These are phyloP conservation scores for Glossophaga mutica DNA, from an alignment of 2,797 vertebrate genomes.

Conservation along the genomic window DNA sequence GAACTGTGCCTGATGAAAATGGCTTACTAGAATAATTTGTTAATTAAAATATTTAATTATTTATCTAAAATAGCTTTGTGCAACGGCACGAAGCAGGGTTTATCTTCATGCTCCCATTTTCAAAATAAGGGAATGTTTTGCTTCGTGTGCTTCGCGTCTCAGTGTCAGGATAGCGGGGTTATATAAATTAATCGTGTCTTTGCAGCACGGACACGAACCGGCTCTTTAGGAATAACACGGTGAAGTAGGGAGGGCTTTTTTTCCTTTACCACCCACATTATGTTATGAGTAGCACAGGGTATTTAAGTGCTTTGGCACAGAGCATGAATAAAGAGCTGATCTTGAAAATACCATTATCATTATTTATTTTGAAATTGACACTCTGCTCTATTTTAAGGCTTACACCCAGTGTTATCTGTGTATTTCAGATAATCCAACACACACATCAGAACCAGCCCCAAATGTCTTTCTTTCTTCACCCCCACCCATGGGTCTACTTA, in stretches of 20 bases:
- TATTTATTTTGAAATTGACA: slow-evolving; percentile 84
- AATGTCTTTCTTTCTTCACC: slow-evolving; percentile 69
- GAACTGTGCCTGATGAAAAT: slow-evolving; percentile 30
- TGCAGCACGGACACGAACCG: slow-evolving; percentile 37
- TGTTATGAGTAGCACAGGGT: slow-evolving; percentile 77
- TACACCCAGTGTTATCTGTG: slow-evolving; percentile 79
- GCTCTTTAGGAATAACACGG: slow-evolving; percentile 73
- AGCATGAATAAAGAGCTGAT: slow-evolving; percentile 74
- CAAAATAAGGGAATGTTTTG: slow-evolving; percentile 59
- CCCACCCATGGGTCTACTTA: slow-evolving; percentile 71
- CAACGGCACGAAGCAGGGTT: slow-evolving; percentile 22
- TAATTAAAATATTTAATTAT: slow-evolving; percentile 59
- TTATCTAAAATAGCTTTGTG: slow-evolving; percentile 43
- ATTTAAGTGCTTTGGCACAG: slow-evolving; percentile 80
- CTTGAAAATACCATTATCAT: slow-evolving; percentile 81
- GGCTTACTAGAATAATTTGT: slow-evolving; percentile 42
- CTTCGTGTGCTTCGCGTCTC: slow-evolving; percentile 48
- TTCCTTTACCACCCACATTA: slow-evolving; percentile 77
- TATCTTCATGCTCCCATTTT: slow-evolving; percentile 61
- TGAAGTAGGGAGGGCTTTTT: slow-evolving; percentile 60
- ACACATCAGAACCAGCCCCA: slow-evolving; percentile 69
- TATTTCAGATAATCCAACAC: slow-evolving; percentile 79
- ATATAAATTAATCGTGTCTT: slow-evolving; percentile 72
- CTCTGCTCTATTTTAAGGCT: slow-evolving; percentile 78
- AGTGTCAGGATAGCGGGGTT: slow-evolving; percentile 36